Evolutionary conservation across 2,797 vertebrate genomes (phyloP).

Genomic region (Pristis pectinata): DNA sequence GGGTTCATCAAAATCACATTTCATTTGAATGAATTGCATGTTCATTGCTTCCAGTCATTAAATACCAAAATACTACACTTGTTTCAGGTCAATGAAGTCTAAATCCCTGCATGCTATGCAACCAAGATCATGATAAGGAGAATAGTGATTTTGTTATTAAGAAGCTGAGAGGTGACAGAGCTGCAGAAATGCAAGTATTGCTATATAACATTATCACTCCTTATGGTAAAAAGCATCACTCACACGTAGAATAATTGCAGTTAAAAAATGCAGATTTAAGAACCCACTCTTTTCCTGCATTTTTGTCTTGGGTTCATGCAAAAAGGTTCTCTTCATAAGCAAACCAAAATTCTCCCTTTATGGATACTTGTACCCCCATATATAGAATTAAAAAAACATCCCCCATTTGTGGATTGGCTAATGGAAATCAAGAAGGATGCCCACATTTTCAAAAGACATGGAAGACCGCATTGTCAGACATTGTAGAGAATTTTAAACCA

Average conservation of each 20-base stretch:
- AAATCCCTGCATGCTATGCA: background rate
- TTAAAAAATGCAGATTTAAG: background rate
- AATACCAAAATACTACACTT: background rate
- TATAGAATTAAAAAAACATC: background rate
- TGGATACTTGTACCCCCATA: background rate
- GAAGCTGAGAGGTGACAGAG: background rate
- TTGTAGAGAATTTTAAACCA: background rate
- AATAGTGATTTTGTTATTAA: background rate
- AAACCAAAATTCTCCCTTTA: background rate
- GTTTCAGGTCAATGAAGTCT: background rate
- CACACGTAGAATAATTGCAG: background rate
- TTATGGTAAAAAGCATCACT: background rate
- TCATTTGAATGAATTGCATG: background rate
- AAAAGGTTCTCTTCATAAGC: background rate
- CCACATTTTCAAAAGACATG: background rate
- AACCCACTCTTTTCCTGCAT: background rate
- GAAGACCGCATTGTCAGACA: background rate
- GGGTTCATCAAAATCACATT: background rate
- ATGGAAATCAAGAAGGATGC: background rate
- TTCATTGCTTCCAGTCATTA: background rate
- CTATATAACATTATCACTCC: background rate
- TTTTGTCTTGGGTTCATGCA: background rate
- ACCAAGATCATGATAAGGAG: background rate
- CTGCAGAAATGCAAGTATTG: background rate
- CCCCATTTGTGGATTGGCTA: background rate